Percentiles rank a stretch among this genome's conserved stretches.
Conservation (phyloP, 1,140 invertebrate genomes). For the Sinonovacula constricta region DNA sequence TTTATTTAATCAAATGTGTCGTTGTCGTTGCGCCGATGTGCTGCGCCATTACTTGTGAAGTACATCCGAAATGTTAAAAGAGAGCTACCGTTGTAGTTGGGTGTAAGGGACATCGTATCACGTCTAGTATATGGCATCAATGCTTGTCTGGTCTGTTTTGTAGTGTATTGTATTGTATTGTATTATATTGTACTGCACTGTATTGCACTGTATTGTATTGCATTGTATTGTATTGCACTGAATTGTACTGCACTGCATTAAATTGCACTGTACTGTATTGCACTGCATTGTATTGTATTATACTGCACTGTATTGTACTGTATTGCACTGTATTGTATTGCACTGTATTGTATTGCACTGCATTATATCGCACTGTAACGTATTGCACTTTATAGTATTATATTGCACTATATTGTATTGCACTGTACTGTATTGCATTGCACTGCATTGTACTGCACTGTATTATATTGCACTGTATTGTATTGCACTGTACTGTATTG, state of each 20-base stretch:
- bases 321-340: slow-evolving; percentile 17
- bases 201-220: slow-evolving; percentile 29
- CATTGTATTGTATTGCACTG: slow-evolving; percentile 20
- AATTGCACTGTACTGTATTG: background rate
- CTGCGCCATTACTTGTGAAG: too few relatives aligned
- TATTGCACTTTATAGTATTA: background rate
- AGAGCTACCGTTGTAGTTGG: too few relatives aligned
- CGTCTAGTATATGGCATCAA: too few relatives aligned
- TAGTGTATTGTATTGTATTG: slow-evolving; percentile 29
- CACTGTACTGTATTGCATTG: slow-evolving; percentile 11
- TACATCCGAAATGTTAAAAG: too few relatives aligned
- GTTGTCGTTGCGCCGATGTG: too few relatives aligned
- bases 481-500: slow-evolving; percentile 25
- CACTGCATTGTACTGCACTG: slow-evolving; percentile 12
- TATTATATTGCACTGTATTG: slow-evolving; percentile 16
- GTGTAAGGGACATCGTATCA: too few relatives aligned
- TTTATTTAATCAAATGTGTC: too few relatives aligned
- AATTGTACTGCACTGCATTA: background rate
- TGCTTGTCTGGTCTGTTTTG: too few relatives aligned
- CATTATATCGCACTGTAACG: background rate
- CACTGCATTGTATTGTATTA: background rate
- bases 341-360: background rate
- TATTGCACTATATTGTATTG: background rate
- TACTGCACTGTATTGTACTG: slow-evolving; percentile 6
- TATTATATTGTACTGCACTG: slow-evolving; percentile 12